Conservation (phyloP, 23 tunicate genomes). For the Trididemnum clinides region DNA sequence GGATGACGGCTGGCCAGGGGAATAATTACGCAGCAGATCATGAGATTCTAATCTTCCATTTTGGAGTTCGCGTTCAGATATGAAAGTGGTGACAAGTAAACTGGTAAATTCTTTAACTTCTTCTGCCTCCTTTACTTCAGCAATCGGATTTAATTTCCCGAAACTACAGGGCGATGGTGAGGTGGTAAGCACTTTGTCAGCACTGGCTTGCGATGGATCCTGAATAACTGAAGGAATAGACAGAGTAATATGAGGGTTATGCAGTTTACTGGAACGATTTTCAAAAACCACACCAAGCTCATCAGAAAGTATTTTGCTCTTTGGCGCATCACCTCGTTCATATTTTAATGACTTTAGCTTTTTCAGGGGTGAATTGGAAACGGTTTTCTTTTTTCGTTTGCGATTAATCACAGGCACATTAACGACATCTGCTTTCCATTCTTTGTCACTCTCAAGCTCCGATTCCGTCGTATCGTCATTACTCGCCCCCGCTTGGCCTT, state of each 20-base stretch:
- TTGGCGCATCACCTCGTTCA: not conserved
- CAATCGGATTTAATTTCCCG: conserved; percentile 44
- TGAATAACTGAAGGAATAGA: not conserved
- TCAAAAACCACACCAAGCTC: no score
- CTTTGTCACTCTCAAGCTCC: conserved; percentile 60
- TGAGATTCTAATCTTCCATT: conserved; percentile 35
- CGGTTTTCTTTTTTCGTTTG: no score
- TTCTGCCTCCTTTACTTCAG: not conserved
- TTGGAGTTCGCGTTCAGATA: conserved; percentile 50
- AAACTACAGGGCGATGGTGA: conserved; percentile 18
- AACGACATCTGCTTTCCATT: not conserved
- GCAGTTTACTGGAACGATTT: no score
- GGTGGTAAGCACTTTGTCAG: not conserved
- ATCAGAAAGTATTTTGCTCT: not conserved
- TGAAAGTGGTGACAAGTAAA: conserved; percentile 39
- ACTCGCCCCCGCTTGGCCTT: no score
- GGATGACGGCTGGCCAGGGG: conserved; percentile 64
- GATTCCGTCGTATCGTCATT: conserved; percentile 25
- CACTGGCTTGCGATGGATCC: not conserved
- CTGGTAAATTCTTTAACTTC: conserved; percentile 2
- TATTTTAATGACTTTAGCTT: no score
- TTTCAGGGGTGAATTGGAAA: no score
- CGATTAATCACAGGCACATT: conserved; percentile 38
- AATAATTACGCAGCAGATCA: conserved; percentile 53
- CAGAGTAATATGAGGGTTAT: not conserved